Conservation (phyloP, 23 tunicate species). For the Clavelina lepadiformis region DNA sequence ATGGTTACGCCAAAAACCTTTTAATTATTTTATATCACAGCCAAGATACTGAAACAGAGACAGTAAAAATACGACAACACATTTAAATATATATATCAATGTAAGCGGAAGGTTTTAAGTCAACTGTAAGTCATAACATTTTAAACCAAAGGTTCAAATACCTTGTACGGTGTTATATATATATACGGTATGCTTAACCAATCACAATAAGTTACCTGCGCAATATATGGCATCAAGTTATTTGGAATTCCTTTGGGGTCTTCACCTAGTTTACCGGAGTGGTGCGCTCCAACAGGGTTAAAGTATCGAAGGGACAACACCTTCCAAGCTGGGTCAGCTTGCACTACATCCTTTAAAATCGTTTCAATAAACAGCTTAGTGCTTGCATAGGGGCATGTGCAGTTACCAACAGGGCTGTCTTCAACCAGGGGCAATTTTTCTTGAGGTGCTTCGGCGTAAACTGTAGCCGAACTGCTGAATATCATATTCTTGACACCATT, state of each 20-base stretch:
- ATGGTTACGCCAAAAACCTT: too few species aligned
- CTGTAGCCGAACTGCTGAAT: slow-evolving; percentile 97
- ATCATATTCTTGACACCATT: slow-evolving; percentile 65
- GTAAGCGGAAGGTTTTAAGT: too few species aligned
- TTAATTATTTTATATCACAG: too few species aligned
- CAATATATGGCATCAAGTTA: slow-evolving; percentile 91
- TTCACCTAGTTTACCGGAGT: slow-evolving; percentile 83
- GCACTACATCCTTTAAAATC: slow-evolving; percentile 54
- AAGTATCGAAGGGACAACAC: slow-evolving; percentile 83
- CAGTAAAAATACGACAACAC: too few species aligned
- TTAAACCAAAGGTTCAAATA: too few species aligned
- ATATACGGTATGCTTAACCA: too few species aligned
- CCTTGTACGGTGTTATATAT: too few species aligned
- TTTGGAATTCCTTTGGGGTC: slow-evolving; percentile 96
- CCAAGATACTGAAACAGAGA: too few species aligned
- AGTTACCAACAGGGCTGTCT: slow-evolving; percentile 57
- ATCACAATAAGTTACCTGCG: slow-evolving; percentile 77
- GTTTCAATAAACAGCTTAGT: slow-evolving; percentile 74
- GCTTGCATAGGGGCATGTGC: slow-evolving; percentile 91
- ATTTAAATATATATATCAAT: too few species aligned
- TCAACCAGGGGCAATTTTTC: slow-evolving; percentile 75
- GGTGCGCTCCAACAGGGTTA: slow-evolving; percentile 97
- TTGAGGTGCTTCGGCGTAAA: slow-evolving; percentile 78
- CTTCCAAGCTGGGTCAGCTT: slow-evolving; percentile 53
- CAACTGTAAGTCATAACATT: too few species aligned